Base-by-base conservation (phyloP, 2,888 invertebrate species). In the Dicycla oo region DNA sequence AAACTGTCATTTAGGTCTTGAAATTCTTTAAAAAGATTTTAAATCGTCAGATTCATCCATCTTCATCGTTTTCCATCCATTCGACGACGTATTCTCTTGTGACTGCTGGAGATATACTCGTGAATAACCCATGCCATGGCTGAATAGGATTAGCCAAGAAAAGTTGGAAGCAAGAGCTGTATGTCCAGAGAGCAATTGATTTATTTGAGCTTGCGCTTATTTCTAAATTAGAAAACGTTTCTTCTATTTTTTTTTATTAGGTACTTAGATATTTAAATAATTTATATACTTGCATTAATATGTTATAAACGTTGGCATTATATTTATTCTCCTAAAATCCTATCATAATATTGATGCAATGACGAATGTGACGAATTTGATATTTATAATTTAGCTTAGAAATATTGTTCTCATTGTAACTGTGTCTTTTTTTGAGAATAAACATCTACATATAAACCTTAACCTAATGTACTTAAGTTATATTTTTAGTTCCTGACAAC, bases 61-160 rank as follows among this genome's bases (percentile, higher is more conserved):
- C 65, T 76, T 60, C 75, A 64, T 75, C 75, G 23, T 57, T 78
- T 57, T 56, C n/a, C 30, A 56, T 45, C 30, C 6, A 69, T 56
- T 57, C 43, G 38, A 78, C 38, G 43, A 78, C 38, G 53, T 43
- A 43, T 73, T 74, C 47, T 47, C 58, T 75, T 30, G 58, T 73
- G 57, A 47, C 54, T 20, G 47, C 40, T 23, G 43, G 51, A 71
- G 45, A 78, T 58, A 78, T 51, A 30, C n/a, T 78, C 7, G 45
- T 51, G 45, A 78, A 51, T 78, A 45, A 30, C 43, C 78, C 38
- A 47, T 30, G 72, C 45, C 13, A 18, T 51, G 4, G 4, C 40
- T 74, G 73, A 73, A 38, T 78, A 40, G 72, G 72, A 74, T 73
- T 30, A 40, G 30, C 7, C 15, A 23, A 53, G 72, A 74, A 78